Conservation (phyloP, 1,140 invertebrate species). For the Drosophila mayri region DNA sequence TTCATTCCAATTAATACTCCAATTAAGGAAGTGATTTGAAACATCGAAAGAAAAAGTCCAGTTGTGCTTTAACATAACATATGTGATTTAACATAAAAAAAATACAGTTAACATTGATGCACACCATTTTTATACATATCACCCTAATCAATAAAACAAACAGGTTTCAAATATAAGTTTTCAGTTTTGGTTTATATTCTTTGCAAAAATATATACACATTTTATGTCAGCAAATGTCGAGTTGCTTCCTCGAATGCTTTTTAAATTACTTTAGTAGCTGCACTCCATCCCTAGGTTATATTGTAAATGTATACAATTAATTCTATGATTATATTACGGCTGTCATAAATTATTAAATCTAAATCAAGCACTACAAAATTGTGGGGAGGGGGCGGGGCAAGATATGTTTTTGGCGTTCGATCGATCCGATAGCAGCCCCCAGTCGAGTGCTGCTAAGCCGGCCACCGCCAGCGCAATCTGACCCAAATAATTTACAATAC, state of each 20-base stretch:
- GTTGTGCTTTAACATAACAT: no score
- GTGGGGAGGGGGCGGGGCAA: conserved; percentile 29
- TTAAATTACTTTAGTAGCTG: conserved; percentile 43
- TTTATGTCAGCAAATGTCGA: conserved; percentile 15
- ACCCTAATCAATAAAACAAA: not conserved
- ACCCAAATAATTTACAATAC: conserved; percentile 82
- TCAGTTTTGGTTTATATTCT: conserved; percentile 33
- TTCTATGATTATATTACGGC: conserved; percentile 71
- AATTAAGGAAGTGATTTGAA: no score
- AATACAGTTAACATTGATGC: no score
- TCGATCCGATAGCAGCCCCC: conserved; percentile 49
- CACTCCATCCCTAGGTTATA: conserved; percentile 40
- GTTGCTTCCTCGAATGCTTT: conserved; percentile 39
- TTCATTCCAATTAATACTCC: no score
- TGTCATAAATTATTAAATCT: conserved; percentile 82
- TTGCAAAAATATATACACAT: conserved; percentile 66
- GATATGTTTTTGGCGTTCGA: conserved; percentile 48
- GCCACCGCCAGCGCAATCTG: conserved; percentile 52
- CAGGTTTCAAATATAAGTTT: not conserved
- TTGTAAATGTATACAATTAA: conserved; percentile 67
- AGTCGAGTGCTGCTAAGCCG: conserved; percentile 58
- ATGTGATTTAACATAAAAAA: no score
- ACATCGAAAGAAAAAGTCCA: no score
- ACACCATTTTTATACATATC: not conserved
- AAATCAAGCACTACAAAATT: conserved; percentile 63